Conservation (phyloP, 2,113 vertebrate genomes). For the Pangasianodon gigas region DNA sequence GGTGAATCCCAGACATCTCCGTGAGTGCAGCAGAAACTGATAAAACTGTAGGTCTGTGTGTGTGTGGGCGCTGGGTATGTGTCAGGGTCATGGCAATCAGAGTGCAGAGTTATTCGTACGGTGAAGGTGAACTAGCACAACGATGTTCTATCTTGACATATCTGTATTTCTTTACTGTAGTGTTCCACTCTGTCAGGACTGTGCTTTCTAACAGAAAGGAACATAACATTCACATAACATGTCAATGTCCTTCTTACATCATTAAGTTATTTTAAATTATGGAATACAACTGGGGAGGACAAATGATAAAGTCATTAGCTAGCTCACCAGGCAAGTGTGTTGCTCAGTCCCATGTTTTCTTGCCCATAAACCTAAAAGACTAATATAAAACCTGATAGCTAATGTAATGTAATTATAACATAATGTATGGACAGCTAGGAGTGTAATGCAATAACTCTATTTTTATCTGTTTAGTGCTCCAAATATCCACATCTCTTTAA, state of each 20-base stretch:
- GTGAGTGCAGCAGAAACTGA: not conserved
- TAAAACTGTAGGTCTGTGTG: conserved; percentile 1
- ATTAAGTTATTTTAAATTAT: not conserved
- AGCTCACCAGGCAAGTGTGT: too few relatives aligned
- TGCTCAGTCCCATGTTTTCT: too few relatives aligned
- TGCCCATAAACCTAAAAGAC: not conserved
- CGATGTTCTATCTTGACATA: not conserved
- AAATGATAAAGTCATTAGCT: not conserved
- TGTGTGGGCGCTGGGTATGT: not conserved
- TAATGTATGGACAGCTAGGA: too few relatives aligned
- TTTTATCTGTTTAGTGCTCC: too few relatives aligned
- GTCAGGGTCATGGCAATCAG: not conserved
- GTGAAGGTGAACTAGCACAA: not conserved
- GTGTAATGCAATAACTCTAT: too few relatives aligned
- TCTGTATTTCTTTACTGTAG: not conserved
- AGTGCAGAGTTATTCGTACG: not conserved
- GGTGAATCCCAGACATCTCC: conserved; percentile 12
- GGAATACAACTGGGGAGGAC: not conserved
- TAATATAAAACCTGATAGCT: too few relatives aligned
- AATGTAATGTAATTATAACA: too few relatives aligned
- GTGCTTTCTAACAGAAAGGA: not conserved
- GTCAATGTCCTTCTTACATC: not conserved
- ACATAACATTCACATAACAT: not conserved
- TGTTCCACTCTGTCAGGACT: not conserved
- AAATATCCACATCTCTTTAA: not conserved